Evolutionary conservation across 2,888 invertebrate genomes (phyloP).

Genomic region (Sclerodermus sp.): DNA sequence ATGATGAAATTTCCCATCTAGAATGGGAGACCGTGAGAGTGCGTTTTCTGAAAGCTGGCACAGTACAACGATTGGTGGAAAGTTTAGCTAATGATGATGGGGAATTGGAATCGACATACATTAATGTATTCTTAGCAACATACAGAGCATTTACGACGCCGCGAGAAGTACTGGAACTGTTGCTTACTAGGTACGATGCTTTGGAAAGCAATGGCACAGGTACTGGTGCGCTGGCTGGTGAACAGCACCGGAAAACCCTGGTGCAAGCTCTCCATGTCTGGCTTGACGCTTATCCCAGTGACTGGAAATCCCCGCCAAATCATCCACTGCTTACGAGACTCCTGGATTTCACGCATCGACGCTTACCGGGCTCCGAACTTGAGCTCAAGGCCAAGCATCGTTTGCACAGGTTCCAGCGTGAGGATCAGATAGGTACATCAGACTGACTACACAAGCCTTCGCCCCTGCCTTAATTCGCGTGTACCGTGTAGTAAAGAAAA

Average conservation of each 20-base stretch:
- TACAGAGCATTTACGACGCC: constrained; percentile 90
- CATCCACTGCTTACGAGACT: constrained; percentile 80
- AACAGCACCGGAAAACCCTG: constrained; percentile 80
- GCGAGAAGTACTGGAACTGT: constrained; percentile 78
- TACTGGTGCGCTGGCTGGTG: constrained; percentile 62
- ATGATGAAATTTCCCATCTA: constrained; percentile 91
- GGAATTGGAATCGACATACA: constrained; percentile 95
- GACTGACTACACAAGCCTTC: no score
- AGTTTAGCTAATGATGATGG: constrained; percentile 92
- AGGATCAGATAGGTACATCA: constrained; percentile 56
- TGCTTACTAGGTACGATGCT: constrained; percentile 77
- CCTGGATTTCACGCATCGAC: constrained; percentile 81
- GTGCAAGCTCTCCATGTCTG: constrained; percentile 92
- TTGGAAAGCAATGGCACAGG: constrained; percentile 62
- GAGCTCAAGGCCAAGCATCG: constrained; percentile 75
- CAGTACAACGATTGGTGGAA: constrained; percentile 90
- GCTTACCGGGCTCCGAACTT: constrained; percentile 82
- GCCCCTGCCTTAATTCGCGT: no score
- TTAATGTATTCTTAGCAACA: constrained; percentile 95
- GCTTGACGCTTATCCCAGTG: constrained; percentile 97
- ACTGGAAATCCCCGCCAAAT: constrained; percentile 78
- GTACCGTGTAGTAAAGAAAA: no score
- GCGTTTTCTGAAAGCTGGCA: constrained; percentile 93
- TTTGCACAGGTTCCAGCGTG: constrained; percentile 72
- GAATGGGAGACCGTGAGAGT: constrained; percentile 99